These are phyloP conservation scores for Hemiprocne comata DNA, from an alignment of 2,113 vertebrate species.

Conservation along the genomic window DNA sequence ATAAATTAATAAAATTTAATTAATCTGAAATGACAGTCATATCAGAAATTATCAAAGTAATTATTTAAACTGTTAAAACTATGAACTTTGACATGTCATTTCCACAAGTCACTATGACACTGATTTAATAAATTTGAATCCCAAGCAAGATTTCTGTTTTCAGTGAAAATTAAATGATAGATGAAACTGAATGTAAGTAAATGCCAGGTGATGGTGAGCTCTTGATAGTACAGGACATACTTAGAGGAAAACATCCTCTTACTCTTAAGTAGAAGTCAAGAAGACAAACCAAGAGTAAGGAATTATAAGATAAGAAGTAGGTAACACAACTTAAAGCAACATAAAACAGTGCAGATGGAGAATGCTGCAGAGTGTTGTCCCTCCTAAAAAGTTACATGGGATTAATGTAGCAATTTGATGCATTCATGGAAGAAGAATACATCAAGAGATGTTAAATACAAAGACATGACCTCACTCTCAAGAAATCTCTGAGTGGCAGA, in stretches of 20 bases:
- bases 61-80: background rate
- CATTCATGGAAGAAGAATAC: background rate
- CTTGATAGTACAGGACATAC: background rate
- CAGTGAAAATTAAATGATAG: background rate
- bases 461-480: background rate
- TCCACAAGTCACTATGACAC: background rate
- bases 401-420: background rate
- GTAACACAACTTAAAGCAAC: background rate
- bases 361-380: background rate
- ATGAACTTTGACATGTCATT: background rate
- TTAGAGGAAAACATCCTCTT: background rate
- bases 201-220: background rate
- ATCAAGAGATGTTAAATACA: background rate
- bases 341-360: background rate
- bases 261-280: background rate
- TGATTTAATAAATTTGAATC: constrained; percentile 9
- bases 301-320: background rate
- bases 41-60: background rate
- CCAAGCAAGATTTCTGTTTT: background rate
- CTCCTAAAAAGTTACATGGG: background rate
- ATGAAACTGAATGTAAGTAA: background rate
- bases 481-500: background rate
- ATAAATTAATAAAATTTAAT: background rate
- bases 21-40: background rate
- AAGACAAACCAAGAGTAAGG: background rate